Percentiles rank a stretch among this genome's conserved stretches.
These are phyloP conservation scores for Nomada goodeniana DNA, from an alignment of 2,888 invertebrate genomes.

Conservation along the genomic window DNA sequence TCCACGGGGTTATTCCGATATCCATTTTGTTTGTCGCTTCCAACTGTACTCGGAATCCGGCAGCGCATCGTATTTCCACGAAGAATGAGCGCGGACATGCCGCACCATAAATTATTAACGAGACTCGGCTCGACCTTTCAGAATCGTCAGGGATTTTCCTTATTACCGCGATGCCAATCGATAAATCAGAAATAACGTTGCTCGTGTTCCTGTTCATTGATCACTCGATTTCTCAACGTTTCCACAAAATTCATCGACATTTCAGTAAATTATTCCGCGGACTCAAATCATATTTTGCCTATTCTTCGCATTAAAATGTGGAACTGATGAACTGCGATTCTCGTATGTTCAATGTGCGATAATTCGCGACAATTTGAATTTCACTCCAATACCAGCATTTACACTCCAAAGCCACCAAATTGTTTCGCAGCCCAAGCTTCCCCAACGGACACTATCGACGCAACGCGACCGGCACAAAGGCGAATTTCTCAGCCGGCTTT, in stretches of 20 bases:
- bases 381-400: too few relatives aligned
- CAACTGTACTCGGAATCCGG: slow-evolving; percentile 37
- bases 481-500: neutral
- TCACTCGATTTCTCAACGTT: too few relatives aligned
- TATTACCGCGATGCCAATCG: neutral
- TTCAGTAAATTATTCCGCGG: too few relatives aligned
- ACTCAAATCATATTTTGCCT: too few relatives aligned
- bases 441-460: neutral
- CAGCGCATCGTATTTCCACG: slow-evolving; percentile 19
- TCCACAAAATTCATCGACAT: too few relatives aligned
- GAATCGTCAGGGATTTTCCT: slow-evolving; percentile 39
- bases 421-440: neutral
- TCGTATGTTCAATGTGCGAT: too few relatives aligned
- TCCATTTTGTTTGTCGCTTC: neutral
- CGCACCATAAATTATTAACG: slow-evolving; percentile 60
- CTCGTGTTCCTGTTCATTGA: neutral
- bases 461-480: neutral
- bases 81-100: slow-evolving; percentile 16
- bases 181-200: slow-evolving; percentile 5
- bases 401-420: neutral
- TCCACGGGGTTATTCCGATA: neutral
- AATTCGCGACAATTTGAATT: too few relatives aligned
- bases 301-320: too few relatives aligned
- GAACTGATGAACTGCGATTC: too few relatives aligned
- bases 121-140: slow-evolving; percentile 37